A percentile compares a stretch with the other conserved stretches of the same genome.
Evolutionary conservation across 1,140 invertebrate genomes (phyloP).

Genomic region (Drosophila sp.): DNA sequence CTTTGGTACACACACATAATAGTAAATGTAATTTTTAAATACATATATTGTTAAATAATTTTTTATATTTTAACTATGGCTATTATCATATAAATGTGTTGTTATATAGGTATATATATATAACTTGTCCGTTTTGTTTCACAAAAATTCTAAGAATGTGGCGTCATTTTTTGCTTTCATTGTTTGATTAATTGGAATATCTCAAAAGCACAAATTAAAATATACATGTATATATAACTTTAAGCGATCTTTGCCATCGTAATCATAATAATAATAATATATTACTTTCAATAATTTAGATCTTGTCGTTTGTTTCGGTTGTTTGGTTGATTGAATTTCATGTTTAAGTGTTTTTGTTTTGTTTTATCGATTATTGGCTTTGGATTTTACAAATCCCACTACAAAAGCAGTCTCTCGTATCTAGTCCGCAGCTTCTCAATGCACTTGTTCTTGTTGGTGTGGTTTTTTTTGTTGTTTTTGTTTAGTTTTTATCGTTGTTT

Average conservation of each 20-base stretch:
- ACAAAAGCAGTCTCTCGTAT: constrained; percentile 57
- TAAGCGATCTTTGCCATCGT: constrained; percentile 32
- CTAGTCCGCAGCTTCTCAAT: constrained; percentile 41
- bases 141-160: constrained; percentile 55
- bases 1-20: constrained; percentile 71
- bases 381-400: constrained; percentile 50
- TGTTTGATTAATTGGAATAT: constrained; percentile 56
- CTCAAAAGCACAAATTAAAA: constrained; percentile 52
- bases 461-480: constrained; percentile 13
- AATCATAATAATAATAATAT: constrained; percentile 37
- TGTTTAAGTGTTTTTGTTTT: constrained; percentile 9
- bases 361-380: constrained; percentile 44
- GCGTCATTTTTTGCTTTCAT: constrained; percentile 36
- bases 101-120: constrained; percentile 37
- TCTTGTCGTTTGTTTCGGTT: constrained; percentile 34
- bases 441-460: constrained; percentile 20
- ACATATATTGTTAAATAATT: constrained; percentile 46
- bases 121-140: constrained; percentile 44
- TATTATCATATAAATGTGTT: constrained; percentile 54
- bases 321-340: constrained; percentile 41
- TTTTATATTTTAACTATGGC: constrained; percentile 52
- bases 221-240: constrained; percentile 30
- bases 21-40: constrained; percentile 52
- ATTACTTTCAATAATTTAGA: constrained; percentile 45
- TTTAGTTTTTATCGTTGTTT: constrained; percentile 32